A percentile compares a stretch with the other conserved stretches of the same genome.
Conservation (phyloP, 2,113 vertebrate genomes). For the Sceloporus undulatus region DNA sequence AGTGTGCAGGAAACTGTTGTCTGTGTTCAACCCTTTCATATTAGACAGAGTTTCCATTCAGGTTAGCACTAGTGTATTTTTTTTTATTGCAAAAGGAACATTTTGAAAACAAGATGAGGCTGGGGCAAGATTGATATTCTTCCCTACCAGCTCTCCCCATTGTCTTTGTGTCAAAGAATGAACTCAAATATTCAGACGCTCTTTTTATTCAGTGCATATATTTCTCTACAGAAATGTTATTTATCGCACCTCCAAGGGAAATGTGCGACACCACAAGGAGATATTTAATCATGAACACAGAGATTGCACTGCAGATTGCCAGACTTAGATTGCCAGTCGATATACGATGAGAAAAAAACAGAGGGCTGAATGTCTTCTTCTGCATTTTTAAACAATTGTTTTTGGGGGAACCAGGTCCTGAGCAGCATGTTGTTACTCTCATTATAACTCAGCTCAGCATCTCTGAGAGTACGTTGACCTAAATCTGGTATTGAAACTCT, state of each 20-base stretch:
- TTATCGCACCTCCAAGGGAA: slow-evolving; percentile 55
- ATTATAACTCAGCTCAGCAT: too few relatives aligned
- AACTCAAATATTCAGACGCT: slow-evolving; percentile 57
- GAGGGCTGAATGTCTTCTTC: slow-evolving; percentile 21
- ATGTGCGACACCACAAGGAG: slow-evolving; percentile 50
- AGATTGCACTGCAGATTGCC: slow-evolving; percentile 60
- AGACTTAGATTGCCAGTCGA: slow-evolving; percentile 53
- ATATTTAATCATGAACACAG: slow-evolving; percentile 55
- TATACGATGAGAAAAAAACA: slow-evolving; percentile 50
- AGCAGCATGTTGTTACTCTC: too few relatives aligned
- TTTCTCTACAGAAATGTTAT: slow-evolving; percentile 57
- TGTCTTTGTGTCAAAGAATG: slow-evolving; percentile 51
- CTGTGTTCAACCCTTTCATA: slow-evolving; percentile 20
- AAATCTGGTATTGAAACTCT: too few relatives aligned
- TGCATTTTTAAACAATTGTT: slow-evolving; percentile 30
- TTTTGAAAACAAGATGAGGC: slow-evolving; percentile 54
- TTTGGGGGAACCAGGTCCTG: neutral
- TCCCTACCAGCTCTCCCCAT: slow-evolving; percentile 26
- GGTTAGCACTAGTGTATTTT: slow-evolving; percentile 1
- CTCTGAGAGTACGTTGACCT: too few relatives aligned
- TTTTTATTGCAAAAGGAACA: slow-evolving; percentile 44
- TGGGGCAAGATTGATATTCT: slow-evolving; percentile 47
- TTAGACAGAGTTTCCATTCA: slow-evolving; percentile 40
- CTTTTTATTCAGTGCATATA: slow-evolving; percentile 38
- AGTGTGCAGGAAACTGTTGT: neutral